Percentiles rank a stretch among this genome's conserved stretches.
These are phyloP conservation scores for Stenolophus ochropezus DNA, from an alignment of 2,888 invertebrate species.

Conservation along the genomic window DNA sequence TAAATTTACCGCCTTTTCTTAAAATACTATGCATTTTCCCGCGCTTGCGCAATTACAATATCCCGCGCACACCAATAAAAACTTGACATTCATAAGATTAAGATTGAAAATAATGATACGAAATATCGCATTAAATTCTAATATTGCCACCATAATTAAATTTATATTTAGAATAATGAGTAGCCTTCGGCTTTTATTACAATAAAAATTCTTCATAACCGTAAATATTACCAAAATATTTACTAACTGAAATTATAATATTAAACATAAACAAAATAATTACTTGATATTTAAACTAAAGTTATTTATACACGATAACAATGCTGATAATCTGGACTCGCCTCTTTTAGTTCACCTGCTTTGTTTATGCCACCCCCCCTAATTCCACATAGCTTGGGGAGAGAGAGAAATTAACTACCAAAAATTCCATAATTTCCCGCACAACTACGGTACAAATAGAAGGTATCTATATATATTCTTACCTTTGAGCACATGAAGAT, in stretches of 20 bases:
- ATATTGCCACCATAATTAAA: neutral
- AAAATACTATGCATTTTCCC: slow-evolving; percentile 39
- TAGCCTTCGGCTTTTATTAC: neutral
- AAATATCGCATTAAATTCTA: slow-evolving; percentile 8
- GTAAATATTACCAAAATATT: neutral
- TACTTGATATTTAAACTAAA: neutral
- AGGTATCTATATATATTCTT: slow-evolving; percentile 44
- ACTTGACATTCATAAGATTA: slow-evolving; percentile 56
- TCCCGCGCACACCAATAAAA: slow-evolving; percentile 60
- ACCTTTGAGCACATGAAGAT: slow-evolving; percentile 50
- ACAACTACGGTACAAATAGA: slow-evolving; percentile 42
- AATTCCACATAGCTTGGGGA: slow-evolving; percentile 57
- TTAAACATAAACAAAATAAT: slow-evolving; percentile 25
- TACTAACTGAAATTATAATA: neutral
- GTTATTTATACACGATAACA: slow-evolving; percentile 34
- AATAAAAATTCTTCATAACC: neutral
- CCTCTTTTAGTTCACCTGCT: slow-evolving; percentile 59
- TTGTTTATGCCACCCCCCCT: slow-evolving; percentile 61
- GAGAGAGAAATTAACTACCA: slow-evolving; percentile 52
- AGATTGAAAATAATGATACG: slow-evolving; percentile 32
- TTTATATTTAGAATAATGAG: neutral
- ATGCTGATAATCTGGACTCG: slow-evolving; percentile 40
- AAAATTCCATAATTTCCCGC: slow-evolving; percentile 31
- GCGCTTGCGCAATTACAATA: slow-evolving; percentile 56
- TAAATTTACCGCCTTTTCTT: slow-evolving; percentile 56